Conservation (phyloP, 2,113 vertebrate species). For the Nibea albiflora region DNA sequence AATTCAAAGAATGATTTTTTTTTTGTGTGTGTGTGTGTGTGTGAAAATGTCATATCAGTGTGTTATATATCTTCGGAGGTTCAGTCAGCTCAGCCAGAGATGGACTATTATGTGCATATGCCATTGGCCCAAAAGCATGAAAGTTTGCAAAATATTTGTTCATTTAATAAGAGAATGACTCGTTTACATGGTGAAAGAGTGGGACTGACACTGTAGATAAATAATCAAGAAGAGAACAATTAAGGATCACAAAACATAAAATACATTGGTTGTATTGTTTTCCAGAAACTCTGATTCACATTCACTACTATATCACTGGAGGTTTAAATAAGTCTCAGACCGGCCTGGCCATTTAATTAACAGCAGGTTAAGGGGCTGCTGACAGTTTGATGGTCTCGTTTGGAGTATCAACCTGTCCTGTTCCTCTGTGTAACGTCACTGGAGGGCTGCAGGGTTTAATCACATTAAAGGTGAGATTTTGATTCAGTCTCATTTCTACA, state of each 20-base stretch:
- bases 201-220: not conserved
- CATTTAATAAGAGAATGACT: not conserved
- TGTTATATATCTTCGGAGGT: not conserved
- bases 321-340: not conserved
- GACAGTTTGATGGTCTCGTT: slow-evolving; percentile 7
- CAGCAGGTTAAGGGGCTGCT: not conserved
- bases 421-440: slow-evolving; percentile 6
- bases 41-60: no score
- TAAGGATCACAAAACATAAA: not conserved
- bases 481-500: slow-evolving; percentile 9
- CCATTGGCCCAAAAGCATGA: no score
- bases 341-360: slow-evolving; percentile 9
- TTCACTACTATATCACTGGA: not conserved
- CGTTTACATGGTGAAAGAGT: no score
- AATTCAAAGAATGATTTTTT: no score
- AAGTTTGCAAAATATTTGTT: no score
- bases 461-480: slow-evolving; percentile 10
- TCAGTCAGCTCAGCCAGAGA: no score
- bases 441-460: slow-evolving; percentile 5
- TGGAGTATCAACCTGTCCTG: slow-evolving; percentile 2
- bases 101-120: no score
- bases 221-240: not conserved
- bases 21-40: no score
- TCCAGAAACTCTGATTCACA: not conserved
- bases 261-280: not conserved